Evolutionary conservation across 2,797 vertebrate species (phyloP).

Genomic region (Heterohyrax brucei): DNA sequence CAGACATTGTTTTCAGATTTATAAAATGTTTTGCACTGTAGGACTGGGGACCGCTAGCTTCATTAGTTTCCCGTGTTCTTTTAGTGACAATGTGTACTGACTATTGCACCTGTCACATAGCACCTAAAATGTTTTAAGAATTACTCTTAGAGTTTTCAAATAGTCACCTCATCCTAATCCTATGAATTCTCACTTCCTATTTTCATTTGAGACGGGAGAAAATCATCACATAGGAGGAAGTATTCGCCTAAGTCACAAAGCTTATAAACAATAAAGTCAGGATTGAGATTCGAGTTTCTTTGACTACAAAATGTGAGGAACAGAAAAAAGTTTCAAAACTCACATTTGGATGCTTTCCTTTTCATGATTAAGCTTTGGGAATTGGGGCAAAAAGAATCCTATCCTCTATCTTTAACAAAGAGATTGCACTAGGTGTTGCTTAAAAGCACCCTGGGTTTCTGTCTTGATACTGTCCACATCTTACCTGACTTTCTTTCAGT

Average conservation of each 20-base stretch:
- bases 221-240: not conserved
- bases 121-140: not conserved
- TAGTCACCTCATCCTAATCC: not conserved
- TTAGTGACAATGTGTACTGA: not conserved
- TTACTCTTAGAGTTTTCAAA: constrained; percentile 9
- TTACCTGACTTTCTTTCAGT: constrained; percentile 13
- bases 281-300: not conserved
- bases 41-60: not conserved
- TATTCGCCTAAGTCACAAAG: not conserved
- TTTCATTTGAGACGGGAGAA: constrained; percentile 8
- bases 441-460: not conserved
- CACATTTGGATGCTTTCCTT: not conserved
- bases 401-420: not conserved
- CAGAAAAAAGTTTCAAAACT: not conserved
- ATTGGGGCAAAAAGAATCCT: not conserved
- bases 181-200: not conserved
- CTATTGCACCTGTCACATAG: not conserved
- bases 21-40: not conserved
- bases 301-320: not conserved
- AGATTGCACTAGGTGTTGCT: not conserved
- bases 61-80: not conserved
- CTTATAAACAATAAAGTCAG: not conserved
- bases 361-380: not conserved
- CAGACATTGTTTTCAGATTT: not conserved
- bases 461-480: not conserved